phyloP scores from a whole-genome alignment of 1,140 invertebrate genomes.

The Drosophila cardini region DNA sequence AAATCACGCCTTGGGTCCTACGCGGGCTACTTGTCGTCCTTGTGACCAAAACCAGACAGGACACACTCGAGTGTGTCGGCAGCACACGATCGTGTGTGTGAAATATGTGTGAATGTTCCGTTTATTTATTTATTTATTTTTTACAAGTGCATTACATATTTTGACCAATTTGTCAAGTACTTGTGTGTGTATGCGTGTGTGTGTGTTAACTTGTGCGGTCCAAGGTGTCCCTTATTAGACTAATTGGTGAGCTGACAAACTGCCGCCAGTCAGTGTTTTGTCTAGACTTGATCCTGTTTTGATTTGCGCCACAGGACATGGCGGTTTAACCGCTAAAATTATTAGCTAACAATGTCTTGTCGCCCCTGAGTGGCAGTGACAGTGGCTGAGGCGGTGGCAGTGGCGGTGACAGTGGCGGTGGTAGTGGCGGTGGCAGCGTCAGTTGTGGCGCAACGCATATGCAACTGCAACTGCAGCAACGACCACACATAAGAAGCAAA shows the following conservation, averaged over 20 bases:
- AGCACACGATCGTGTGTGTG: conserved; percentile 31
- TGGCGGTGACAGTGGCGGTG: conserved; percentile 1
- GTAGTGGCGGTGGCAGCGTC: conserved; percentile 25
- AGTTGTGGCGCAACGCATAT: not conserved
- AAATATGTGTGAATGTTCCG: conserved; percentile 75
- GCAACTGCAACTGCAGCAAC: conserved; percentile 11
- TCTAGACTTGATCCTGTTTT: conserved; percentile 69
- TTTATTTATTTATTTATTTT: not conserved
- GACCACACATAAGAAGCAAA: conserved; percentile 65
- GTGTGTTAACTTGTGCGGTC: conserved; percentile 20
- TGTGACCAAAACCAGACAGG: conserved; percentile 38
- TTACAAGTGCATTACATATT: conserved; percentile 57
- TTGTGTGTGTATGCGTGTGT: not conserved
- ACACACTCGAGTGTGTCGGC: conserved; percentile 65
- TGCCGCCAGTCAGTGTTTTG: conserved; percentile 33
- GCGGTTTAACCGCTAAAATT: conserved; percentile 45
- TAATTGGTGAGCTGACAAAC: conserved; percentile 49
- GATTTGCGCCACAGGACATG: conserved; percentile 62
- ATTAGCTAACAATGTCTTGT: conserved; percentile 31
- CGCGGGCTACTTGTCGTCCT: conserved; percentile 48
- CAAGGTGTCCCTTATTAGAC: conserved; percentile 38
- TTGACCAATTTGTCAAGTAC: conserved; percentile 47
- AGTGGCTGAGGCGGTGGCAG: not conserved
- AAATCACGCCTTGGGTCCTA: conserved; percentile 61
- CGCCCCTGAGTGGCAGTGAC: conserved; percentile 49